Evolutionary conservation across 2,113 vertebrate species (phyloP).

Genomic region (Heterocephalus glaber): DNA sequence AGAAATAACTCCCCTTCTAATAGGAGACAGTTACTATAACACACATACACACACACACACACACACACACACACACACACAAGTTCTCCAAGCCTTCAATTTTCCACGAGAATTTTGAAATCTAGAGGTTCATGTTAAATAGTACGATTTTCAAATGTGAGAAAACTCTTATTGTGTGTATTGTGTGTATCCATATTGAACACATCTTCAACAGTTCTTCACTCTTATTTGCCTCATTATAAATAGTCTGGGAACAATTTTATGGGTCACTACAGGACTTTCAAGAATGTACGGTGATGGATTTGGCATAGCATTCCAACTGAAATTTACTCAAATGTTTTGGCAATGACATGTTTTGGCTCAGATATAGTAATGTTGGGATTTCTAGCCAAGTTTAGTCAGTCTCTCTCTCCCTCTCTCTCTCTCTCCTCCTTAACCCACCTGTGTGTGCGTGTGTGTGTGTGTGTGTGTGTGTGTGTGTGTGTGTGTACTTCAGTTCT

Average conservation of each 20-base stretch:
- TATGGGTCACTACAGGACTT: neutral
- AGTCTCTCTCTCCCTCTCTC: neutral
- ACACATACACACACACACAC: neutral
- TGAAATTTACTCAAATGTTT: constrained; percentile 24
- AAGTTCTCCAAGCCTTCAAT: neutral
- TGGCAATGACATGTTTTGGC: neutral
- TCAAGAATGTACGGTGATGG: neutral
- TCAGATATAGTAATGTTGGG: neutral
- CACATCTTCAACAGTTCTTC: neutral
- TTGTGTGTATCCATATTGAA: neutral
- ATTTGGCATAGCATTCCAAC: neutral
- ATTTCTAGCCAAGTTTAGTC: no score
- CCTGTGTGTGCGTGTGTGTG: neutral
- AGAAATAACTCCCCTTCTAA: neutral
- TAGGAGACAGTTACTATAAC: neutral
- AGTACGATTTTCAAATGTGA: neutral
- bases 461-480: neutral
- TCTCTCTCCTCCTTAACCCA: neutral
- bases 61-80: neutral
- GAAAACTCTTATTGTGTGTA: neutral
- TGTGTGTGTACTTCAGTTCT: neutral
- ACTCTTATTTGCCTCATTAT: neutral
- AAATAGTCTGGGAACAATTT: neutral
- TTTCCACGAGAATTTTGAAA: neutral
- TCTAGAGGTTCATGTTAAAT: neutral